Percentiles rank a stretch among this genome's conserved stretches.
These are phyloP conservation scores for Salarias fasciatus DNA, from an alignment of 2,797 vertebrate genomes.

Conservation along the genomic window DNA sequence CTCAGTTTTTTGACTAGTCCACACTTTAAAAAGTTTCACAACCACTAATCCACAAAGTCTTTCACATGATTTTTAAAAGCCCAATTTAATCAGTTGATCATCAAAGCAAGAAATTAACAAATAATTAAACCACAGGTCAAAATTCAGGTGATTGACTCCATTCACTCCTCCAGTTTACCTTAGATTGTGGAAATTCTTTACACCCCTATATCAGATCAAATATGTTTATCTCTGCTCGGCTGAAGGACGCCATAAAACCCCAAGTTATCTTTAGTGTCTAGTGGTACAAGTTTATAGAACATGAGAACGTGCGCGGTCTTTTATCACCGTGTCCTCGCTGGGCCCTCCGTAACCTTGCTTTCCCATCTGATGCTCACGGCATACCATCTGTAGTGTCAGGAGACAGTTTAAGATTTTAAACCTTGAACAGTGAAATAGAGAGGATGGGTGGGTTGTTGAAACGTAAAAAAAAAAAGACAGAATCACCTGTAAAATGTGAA, in stretches of 20 bases:
- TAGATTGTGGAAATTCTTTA: too few species aligned
- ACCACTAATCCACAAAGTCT: too few species aligned
- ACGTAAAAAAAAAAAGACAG: background rate
- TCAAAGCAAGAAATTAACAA: background rate
- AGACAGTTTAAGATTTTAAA: background rate
- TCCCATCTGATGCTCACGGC: background rate
- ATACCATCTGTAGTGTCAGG: background rate
- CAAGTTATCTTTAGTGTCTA: background rate
- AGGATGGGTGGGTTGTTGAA: background rate
- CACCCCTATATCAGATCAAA: background rate
- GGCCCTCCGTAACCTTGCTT: background rate
- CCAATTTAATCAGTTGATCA: background rate
- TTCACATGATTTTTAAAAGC: background rate
- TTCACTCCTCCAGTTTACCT: too few species aligned
- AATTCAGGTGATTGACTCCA: background rate
- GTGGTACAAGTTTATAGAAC: background rate
- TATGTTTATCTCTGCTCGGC: background rate
- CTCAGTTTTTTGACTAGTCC: too few species aligned
- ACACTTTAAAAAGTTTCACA: too few species aligned
- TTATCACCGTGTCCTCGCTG: background rate
- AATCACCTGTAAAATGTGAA: background rate
- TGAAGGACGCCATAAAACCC: background rate
- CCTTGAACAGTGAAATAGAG: background rate
- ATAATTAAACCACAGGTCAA: too few species aligned
- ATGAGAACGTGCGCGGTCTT: background rate